Conservation (phyloP, 2,888 invertebrate species). For the Leucania comma region DNA sequence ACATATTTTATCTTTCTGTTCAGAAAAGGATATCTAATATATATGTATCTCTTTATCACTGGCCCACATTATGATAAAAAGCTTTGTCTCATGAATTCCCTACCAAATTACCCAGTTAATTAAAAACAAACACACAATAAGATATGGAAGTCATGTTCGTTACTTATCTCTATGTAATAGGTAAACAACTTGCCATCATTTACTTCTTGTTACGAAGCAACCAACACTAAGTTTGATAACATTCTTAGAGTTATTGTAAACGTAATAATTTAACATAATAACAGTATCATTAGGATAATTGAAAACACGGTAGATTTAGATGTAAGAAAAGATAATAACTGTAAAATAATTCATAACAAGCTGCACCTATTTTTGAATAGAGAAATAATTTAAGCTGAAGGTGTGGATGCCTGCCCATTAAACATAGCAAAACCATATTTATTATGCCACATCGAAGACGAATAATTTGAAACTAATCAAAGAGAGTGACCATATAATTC, state of each 20-base stretch:
- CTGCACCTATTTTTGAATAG: constrained; percentile 47
- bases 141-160: constrained; percentile 42
- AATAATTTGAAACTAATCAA: constrained; percentile 50
- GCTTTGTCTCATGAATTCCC: constrained; percentile 12
- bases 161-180: constrained; percentile 31
- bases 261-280: constrained; percentile 3
- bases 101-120: constrained; percentile 33
- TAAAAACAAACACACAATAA: constrained; percentile 34
- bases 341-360: constrained; percentile 29
- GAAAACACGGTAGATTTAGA: constrained; percentile 27
- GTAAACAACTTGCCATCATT: constrained; percentile 28
- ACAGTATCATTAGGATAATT: constrained; percentile 36
- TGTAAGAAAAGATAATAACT: constrained; percentile 26
- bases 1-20: constrained; percentile 7
- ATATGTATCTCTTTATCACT: background rate
- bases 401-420: constrained; percentile 32
- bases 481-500: constrained; percentile 49
- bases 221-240: constrained; percentile 27
- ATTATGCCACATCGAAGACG: constrained; percentile 33
- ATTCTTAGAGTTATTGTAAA: constrained; percentile 10
- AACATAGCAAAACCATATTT: constrained; percentile 22
- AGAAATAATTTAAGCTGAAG: constrained; percentile 34
- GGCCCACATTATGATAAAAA: constrained; percentile 1
- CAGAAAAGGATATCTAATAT: background rate
- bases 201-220: constrained; percentile 25